Evolutionary conservation across 2,888 invertebrate species (phyloP).

Genomic region (Formica aserva): DNA sequence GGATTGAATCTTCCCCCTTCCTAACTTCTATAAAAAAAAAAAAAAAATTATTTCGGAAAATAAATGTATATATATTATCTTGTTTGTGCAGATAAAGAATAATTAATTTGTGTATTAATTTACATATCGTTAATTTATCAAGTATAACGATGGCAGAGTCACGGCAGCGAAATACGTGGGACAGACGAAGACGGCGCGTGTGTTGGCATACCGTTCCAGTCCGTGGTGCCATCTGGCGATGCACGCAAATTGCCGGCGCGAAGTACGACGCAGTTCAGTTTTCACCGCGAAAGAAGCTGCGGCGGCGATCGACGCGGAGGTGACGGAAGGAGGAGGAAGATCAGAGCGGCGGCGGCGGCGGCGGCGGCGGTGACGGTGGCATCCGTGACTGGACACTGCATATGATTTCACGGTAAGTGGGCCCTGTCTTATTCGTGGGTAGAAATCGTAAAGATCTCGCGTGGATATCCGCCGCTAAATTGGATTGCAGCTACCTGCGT

Average conservation of each 20-base stretch:
- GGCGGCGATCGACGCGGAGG: constrained; percentile 58
- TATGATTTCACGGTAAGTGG: constrained; percentile 85
- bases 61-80: not conserved
- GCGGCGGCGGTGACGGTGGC: constrained; percentile 75
- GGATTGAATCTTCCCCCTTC: not conserved
- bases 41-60: not conserved
- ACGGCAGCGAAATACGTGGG: not conserved
- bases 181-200: not conserved
- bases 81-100: not conserved
- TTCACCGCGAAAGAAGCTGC: constrained; percentile 71
- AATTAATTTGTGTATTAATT: not conserved
- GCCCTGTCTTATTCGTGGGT: constrained; percentile 85
- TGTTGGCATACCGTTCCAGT: constrained; percentile 72
- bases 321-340: constrained; percentile 18
- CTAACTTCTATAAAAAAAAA: not conserved
- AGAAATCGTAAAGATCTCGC: constrained; percentile 86
- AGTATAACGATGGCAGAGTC: not conserved
- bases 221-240: constrained; percentile 80
- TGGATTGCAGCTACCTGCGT: constrained; percentile 82
- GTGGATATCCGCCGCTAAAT: constrained; percentile 85
- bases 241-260: constrained; percentile 55
- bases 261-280: constrained; percentile 68
- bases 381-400: constrained; percentile 86
- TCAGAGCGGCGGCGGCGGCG: constrained; percentile 4
- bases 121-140: not conserved